phyloP scores from a whole-genome alignment of 2,797 vertebrate genomes.

The Halcyon smyrnensis region DNA sequence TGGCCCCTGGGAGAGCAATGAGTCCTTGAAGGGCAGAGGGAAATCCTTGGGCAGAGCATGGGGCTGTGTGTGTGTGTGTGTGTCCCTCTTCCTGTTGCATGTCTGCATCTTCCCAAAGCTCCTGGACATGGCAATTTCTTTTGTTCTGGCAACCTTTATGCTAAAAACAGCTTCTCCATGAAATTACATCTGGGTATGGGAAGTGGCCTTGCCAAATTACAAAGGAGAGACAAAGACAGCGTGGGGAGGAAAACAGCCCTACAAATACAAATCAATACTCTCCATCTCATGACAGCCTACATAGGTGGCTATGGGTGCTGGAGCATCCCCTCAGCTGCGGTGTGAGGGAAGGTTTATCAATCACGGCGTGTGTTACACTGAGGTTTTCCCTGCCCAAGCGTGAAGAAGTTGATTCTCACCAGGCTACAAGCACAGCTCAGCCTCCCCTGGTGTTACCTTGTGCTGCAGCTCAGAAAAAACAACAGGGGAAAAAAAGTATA shows the following conservation, averaged over 20 bases:
- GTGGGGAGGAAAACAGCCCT: not conserved
- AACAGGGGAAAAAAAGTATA: not conserved
- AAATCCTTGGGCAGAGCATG: fast-evolving
- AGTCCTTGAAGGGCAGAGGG: not conserved
- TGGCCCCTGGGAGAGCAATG: not conserved
- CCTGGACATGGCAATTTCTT: not conserved
- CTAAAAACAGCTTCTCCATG: not conserved
- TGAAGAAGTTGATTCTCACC: not conserved
- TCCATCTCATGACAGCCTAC: not conserved
- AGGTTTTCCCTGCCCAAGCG: not conserved
- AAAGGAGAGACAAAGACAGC: not conserved
- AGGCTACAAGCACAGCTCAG: not conserved
- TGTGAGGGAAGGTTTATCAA: fast-evolving
- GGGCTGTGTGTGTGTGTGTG: not conserved
- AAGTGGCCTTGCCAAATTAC: not conserved
- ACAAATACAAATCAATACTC: not conserved
- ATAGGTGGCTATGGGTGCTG: fast-evolving
- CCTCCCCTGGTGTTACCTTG: not conserved
- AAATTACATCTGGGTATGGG: fast-evolving
- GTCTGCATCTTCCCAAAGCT: not conserved
- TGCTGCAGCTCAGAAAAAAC: not conserved
- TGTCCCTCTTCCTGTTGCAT: fast-evolving
- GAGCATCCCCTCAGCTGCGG: not conserved
- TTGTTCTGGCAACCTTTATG: not conserved
- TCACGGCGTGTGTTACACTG: not conserved